Conservation (phyloP, 2,888 invertebrate genomes). For the Mylabris sibirica region DNA sequence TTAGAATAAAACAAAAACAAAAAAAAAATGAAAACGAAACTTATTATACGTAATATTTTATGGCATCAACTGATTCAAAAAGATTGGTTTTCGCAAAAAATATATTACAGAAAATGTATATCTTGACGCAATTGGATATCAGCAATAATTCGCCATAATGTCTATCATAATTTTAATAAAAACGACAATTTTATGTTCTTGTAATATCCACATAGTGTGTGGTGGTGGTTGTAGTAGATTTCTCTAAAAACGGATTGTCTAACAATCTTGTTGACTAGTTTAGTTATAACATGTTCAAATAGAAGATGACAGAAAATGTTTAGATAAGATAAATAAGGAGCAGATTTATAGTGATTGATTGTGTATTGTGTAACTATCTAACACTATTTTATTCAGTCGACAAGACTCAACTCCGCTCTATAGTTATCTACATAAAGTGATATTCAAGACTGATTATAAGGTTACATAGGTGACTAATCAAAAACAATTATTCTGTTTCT, state of each 20-base stretch:
- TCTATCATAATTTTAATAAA: constrained; percentile 2
- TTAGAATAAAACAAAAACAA: neutral
- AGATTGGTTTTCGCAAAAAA: constrained; percentile 8
- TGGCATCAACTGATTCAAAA: neutral
- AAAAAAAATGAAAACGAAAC: neutral
- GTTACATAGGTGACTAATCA: no score
- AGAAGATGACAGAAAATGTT: no score
- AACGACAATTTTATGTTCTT: neutral
- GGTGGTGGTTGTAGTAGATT: neutral
- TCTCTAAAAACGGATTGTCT: no score
- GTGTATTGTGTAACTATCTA: no score
- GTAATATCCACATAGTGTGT: neutral
- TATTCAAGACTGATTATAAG: no score
- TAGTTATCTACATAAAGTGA: no score
- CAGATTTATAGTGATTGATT: no score
- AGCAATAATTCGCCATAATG: constrained; percentile 12
- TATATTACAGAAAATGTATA: neutral
- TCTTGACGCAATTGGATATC: neutral
- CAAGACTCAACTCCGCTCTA: no score
- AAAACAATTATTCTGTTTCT: no score
- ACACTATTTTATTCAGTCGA: no score
- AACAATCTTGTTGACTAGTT: neutral
- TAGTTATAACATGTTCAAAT: neutral
- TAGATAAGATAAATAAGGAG: no score
- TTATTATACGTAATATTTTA: neutral